Evolutionary conservation across 2,797 vertebrate species (phyloP).

Genomic region (Cercopithecus hamlyni): DNA sequence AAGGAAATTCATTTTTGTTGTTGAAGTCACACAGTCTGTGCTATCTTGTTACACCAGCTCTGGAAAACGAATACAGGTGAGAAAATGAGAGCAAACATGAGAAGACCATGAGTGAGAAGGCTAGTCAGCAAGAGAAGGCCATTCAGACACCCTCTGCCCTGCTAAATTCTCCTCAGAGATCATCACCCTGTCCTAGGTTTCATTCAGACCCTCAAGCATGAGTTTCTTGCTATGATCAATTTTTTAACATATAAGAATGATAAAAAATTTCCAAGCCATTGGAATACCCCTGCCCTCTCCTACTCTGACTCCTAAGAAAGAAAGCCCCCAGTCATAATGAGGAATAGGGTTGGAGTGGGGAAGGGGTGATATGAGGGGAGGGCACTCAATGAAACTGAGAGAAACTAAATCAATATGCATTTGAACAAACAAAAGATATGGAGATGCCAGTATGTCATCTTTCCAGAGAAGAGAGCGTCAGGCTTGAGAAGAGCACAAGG

Average conservation of each 20-base stretch:
- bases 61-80: neutral
- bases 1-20: neutral
- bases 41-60: neutral
- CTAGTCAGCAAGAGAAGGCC: neutral
- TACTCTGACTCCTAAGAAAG: neutral
- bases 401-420: neutral
- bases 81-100: neutral
- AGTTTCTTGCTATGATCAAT: neutral
- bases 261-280: neutral
- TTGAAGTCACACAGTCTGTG: neutral
- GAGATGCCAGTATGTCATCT: neutral
- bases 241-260: neutral
- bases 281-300: neutral
- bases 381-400: neutral
- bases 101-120: neutral
- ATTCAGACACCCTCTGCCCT: neutral
- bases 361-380: neutral
- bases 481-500: neutral
- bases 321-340: neutral
- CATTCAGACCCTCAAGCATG: neutral
- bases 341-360: accelerated
- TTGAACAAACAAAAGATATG: neutral
- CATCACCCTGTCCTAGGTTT: neutral
- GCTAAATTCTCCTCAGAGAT: neutral
- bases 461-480: neutral